Conservation (phyloP, 2,797 vertebrate genomes). For the Alcedo atthis region DNA sequence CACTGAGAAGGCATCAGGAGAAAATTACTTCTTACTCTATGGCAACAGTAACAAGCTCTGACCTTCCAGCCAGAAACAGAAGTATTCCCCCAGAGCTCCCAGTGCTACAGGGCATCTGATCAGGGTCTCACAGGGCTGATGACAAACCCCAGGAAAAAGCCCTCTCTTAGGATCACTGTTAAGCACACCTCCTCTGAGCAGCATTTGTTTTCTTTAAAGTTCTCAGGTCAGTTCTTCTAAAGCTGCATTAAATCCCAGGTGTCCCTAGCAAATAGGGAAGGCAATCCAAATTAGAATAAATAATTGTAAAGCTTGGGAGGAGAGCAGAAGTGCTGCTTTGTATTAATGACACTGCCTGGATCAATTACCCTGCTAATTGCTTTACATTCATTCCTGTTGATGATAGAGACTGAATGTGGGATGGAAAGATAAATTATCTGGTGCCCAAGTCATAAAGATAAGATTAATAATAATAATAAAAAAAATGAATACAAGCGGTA, state of each 20-base stretch:
- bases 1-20: background rate
- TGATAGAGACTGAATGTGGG: background rate
- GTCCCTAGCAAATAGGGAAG: background rate
- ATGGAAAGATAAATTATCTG: background rate
- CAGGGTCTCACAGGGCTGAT: background rate
- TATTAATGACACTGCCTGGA: background rate
- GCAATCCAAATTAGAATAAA: background rate
- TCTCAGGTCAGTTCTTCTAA: background rate
- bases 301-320: background rate
- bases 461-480: no score
- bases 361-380: background rate
- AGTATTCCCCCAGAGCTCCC: background rate
- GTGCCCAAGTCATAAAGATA: background rate
- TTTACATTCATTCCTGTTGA: background rate
- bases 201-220: background rate
- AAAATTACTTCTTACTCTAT: background rate
- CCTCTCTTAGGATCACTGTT: background rate
- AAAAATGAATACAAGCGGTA: background rate
- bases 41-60: background rate
- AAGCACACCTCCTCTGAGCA: background rate
- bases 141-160: background rate
- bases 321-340: background rate
- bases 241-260: background rate
- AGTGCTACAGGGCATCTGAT: accelerated
- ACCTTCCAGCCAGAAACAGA: background rate